Evolutionary conservation across 2,113 vertebrate species (phyloP).

Genomic region (Merops nubicus): DNA sequence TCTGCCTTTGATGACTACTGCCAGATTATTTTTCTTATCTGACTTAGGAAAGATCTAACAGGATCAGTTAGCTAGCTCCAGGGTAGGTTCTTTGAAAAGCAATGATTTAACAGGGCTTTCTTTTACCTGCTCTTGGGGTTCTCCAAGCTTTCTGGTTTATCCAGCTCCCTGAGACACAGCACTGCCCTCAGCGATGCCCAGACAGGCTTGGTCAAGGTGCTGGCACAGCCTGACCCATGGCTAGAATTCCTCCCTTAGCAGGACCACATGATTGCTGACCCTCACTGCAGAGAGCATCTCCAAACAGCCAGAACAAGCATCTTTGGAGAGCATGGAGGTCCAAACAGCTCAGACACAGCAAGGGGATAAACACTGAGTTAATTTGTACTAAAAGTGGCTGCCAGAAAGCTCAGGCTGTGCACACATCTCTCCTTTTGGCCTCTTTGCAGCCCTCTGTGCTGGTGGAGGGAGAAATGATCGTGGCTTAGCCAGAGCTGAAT

Average conservation of each 20-base stretch:
- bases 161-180: neutral
- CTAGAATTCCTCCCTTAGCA: neutral
- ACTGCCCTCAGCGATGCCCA: neutral
- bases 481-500: neutral
- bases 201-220: neutral
- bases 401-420: neutral
- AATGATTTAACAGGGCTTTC: conserved; percentile 53
- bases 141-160: conserved; percentile 31
- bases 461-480: neutral
- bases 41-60: conserved; percentile 49
- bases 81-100: conserved; percentile 64
- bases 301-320: neutral
- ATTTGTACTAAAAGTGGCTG: neutral
- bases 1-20: conserved; percentile 47
- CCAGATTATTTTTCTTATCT: conserved; percentile 64
- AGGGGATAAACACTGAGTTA: neutral
- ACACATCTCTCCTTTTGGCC: neutral
- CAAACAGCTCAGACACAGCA: neutral
- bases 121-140: conserved; percentile 32
- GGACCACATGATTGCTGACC: neutral
- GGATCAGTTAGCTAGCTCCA: conserved; percentile 49
- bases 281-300: neutral
- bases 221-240: neutral
- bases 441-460: neutral
- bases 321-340: neutral